Evolutionary conservation across 2,888 invertebrate genomes (phyloP).

Genomic region (Polyommatus iphigenia): DNA sequence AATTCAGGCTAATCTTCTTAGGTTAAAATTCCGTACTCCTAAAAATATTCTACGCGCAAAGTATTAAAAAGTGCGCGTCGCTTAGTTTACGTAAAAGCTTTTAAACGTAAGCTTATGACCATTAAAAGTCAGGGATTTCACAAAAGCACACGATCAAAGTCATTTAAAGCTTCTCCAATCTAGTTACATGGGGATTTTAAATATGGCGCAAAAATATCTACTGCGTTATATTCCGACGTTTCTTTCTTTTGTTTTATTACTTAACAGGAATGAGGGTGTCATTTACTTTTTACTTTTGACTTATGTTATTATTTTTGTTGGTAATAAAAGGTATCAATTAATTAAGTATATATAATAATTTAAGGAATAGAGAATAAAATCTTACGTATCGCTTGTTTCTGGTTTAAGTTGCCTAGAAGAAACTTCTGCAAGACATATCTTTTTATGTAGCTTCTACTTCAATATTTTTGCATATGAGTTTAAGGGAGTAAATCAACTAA

Average conservation of each 20-base stretch:
- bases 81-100: conserved; percentile 25
- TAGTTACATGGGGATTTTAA: neutral
- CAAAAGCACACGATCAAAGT: conserved; percentile 2
- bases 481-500: too few species aligned
- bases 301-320: too few species aligned
- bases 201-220: neutral
- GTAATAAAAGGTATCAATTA: too few species aligned
- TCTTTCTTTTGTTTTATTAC: neutral
- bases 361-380: too few species aligned
- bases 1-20: too few species aligned
- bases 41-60: conserved; percentile 1
- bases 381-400: too few species aligned
- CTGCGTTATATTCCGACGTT: neutral
- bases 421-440: too few species aligned
- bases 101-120: conserved; percentile 9
- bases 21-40: neutral
- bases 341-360: too few species aligned
- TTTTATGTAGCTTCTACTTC: too few species aligned
- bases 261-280: neutral
- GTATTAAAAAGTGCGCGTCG: neutral
- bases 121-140: conserved; percentile 17
- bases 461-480: too few species aligned
- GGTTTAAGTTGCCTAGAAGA: too few species aligned
- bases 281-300: neutral
- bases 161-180: conserved; percentile 11